A percentile compares a stretch with the other conserved stretches of the same genome.
Conservation (phyloP, 1,140 invertebrate species). For the Goniozus legneri region DNA sequence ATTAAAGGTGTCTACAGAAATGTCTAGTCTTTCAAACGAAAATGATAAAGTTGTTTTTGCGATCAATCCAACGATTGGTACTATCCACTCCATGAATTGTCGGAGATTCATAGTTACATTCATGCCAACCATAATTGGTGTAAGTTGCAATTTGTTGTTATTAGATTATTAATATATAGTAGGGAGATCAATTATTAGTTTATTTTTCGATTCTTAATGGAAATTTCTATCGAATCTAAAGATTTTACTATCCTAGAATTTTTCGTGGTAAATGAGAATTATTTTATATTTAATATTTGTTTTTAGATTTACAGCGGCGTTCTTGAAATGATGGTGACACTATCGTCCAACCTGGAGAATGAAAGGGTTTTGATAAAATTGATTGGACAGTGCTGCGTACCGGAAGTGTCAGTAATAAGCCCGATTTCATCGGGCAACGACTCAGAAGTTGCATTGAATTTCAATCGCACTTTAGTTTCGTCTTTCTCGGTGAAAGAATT, state of each 20-base stretch:
- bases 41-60: too few relatives aligned
- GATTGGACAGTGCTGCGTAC: constrained; percentile 35
- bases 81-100: too few relatives aligned
- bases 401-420: constrained; percentile 34
- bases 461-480: constrained; percentile 26
- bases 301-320: constrained; percentile 24
- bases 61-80: too few relatives aligned
- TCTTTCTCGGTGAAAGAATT: constrained; percentile 17
- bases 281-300: background rate
- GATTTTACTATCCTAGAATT: too few relatives aligned
- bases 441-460: constrained; percentile 17
- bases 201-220: too few relatives aligned
- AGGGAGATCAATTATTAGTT: constrained; percentile 1
- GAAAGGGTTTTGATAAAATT: constrained; percentile 27
- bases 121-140: constrained; percentile 24
- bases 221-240: too few relatives aligned
- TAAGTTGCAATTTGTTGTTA: constrained; percentile 13
- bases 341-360: constrained; percentile 19
- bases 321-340: constrained; percentile 22
- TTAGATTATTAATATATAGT: constrained; percentile 1
- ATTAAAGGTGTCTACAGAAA: too few relatives aligned
- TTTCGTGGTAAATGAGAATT: too few relatives aligned
- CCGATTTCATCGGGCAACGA: constrained; percentile 15
- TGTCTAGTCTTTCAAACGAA: too few relatives aligned
- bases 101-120: constrained; percentile 33